Evolutionary conservation across 2,888 invertebrate species (phyloP).

Genomic region (Eurytoma adleriae): DNA sequence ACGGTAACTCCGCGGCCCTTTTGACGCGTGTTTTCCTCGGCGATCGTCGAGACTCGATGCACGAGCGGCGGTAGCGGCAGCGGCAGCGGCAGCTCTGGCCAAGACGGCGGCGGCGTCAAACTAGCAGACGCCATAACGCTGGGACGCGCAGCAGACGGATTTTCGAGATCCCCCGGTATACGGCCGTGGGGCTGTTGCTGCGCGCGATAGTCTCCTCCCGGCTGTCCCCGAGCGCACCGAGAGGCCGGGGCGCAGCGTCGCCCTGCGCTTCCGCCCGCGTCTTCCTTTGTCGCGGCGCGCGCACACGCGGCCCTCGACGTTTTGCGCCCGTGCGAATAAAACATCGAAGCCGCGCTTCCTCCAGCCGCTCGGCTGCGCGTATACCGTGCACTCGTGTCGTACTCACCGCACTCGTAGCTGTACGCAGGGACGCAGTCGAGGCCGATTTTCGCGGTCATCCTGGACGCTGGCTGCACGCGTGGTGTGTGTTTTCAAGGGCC

Average conservation of each 20-base stretch:
- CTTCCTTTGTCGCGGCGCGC: background rate
- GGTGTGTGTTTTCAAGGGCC: background rate
- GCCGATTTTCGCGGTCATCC: conserved; percentile 40
- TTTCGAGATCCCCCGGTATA: conserved; percentile 59
- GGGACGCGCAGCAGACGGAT: conserved; percentile 75
- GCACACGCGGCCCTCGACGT: background rate
- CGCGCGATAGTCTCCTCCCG: background rate
- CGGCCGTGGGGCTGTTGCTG: background rate
- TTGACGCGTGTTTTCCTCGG: background rate
- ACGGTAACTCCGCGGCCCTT: too few species aligned
- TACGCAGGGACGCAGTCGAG: conserved; percentile 22
- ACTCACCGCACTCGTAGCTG: conserved; percentile 45
- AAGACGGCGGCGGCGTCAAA: conserved; percentile 63
- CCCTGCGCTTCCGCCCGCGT: background rate
- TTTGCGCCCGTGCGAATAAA: background rate
- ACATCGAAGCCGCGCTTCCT: background rate
- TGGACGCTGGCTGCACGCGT: background rate
- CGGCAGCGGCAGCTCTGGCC: background rate
- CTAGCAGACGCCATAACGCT: conserved; percentile 75
- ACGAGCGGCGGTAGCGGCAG: background rate
- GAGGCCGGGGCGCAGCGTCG: background rate
- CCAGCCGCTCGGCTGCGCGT: background rate
- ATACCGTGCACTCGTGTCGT: background rate
- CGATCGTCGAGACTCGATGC: conserved; percentile 13
- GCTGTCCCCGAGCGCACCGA: background rate